Evolutionary conservation across 2,797 vertebrate species (phyloP), one percentile per base, ranked within the genome.

Genomic region (Sparidentex hasta): DNA sequence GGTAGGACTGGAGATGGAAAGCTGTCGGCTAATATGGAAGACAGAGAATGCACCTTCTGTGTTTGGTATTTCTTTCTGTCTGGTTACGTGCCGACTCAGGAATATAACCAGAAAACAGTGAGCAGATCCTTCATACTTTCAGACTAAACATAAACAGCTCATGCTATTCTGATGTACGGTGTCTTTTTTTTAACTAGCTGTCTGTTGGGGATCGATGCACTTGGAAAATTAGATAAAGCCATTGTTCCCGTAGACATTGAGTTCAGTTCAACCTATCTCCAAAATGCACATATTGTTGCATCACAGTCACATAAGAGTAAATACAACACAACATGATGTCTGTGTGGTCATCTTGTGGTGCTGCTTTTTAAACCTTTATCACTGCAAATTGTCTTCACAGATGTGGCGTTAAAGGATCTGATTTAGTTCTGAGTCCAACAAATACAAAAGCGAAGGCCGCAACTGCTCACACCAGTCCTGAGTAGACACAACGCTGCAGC

Each of bases 401-500:
- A 72, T 38, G 18, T 20, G 16, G 38, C 4, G 13, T 16, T 18
- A 61, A 59, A 43, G 3, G 16, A 44, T 43, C 38, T 72, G 46
- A 69, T 65, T 71, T 65, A 68, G 61, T 47, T 75, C 59, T 7
- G 48, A 58, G 25, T 38, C 41, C 41, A 47, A 21, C 62, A 51
- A 56, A 74, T 11, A 80, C 62, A 78, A 78, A 66, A 73, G 33
- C 48, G 25, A 21, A 33, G 64, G 48, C 20, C 59, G 25, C 41
- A 21, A 7, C 68, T 56, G 52, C 62, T n/a, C 55, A 66, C 63
- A 78, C 18, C 67, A 41, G 47, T 55, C 56, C 54, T 7, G 54
- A 74, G 11, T 67, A 59, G 65, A 63, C 55, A 27, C 69, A 50
- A 33, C 56, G 7, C 73, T 55, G 80, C 83, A 86, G 87, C 82